These are phyloP conservation scores for Hyperopisus bebe DNA, from an alignment of 2,113 vertebrate genomes.

Conservation along the genomic window DNA sequence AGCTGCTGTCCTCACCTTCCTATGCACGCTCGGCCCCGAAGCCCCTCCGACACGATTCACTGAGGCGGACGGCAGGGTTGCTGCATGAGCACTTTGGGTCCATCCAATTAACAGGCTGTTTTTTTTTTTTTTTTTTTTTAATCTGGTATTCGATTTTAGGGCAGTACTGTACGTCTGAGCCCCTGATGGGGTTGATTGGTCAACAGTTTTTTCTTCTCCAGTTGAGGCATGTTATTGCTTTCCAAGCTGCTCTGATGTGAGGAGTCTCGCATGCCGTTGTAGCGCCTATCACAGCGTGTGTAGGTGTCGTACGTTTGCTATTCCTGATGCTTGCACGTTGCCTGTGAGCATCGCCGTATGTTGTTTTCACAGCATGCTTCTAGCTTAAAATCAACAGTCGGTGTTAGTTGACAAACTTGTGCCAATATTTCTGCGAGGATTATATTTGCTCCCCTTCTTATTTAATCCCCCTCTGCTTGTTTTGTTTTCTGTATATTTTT, in stretches of 20 bases:
- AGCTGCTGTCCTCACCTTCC: neutral
- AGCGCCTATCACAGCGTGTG: neutral
- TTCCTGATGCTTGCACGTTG: slow-evolving; percentile 19
- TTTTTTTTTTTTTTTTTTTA: neutral
- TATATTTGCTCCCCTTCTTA: neutral
- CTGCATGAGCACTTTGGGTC: neutral
- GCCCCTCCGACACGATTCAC: neutral
- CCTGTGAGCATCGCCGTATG: slow-evolving; percentile 37
- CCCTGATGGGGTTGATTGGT: neutral
- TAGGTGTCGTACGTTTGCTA: slow-evolving; percentile 12
- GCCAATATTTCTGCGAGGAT: slow-evolving; percentile 4
- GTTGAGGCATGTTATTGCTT: neutral
- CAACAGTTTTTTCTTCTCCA: neutral
- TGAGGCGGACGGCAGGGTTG: neutral
- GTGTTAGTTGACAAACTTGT: slow-evolving; percentile 20
- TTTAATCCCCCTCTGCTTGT: slow-evolving; percentile 5
- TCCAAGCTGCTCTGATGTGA: neutral
- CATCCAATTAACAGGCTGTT: neutral
- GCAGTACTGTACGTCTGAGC: neutral
- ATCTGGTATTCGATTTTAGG: neutral
- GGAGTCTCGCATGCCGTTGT: neutral
- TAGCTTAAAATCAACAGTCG: slow-evolving; percentile 21
- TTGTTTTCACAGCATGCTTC: slow-evolving; percentile 23
- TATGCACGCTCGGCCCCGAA: neutral
- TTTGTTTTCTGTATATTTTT: neutral